phyloP scores from a whole-genome alignment of 2,888 invertebrate species.

The Atrina japonica region DNA sequence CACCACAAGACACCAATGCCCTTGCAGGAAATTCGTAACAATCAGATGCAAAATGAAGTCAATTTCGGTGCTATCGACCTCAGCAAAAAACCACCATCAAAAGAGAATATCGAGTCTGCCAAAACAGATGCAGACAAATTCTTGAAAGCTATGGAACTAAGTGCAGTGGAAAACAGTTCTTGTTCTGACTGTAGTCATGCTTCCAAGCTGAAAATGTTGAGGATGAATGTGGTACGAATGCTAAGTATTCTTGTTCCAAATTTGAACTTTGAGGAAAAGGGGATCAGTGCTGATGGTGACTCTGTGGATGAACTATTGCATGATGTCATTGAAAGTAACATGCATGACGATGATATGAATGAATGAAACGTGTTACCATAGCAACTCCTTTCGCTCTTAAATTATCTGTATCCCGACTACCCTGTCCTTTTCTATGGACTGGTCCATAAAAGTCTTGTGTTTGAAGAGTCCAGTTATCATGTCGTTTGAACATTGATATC shows the following conservation, averaged over 20 bases:
- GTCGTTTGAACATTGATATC: no score
- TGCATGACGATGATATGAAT: slow-evolving; percentile 70
- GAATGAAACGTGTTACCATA: slow-evolving; percentile 38
- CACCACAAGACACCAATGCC: slow-evolving; percentile 49
- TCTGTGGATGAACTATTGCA: slow-evolving; percentile 78
- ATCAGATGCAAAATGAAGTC: slow-evolving; percentile 54
- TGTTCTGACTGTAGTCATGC: slow-evolving; percentile 72
- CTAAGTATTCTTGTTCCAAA: slow-evolving; percentile 79
- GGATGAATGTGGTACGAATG: slow-evolving; percentile 79
- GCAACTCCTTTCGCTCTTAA: no score
- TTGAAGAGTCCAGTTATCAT: no score
- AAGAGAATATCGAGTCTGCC: slow-evolving; percentile 51
- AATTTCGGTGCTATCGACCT: slow-evolving; percentile 72
- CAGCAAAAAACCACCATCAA: slow-evolving; percentile 59
- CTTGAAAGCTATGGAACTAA: slow-evolving; percentile 43
- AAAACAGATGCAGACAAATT: slow-evolving; percentile 53
- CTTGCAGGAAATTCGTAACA: slow-evolving; percentile 62
- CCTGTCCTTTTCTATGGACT: no score
- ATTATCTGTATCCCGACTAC: neutral
- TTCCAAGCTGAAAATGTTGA: slow-evolving; percentile 73
- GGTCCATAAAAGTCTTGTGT: no score
- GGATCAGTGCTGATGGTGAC: slow-evolving; percentile 77
- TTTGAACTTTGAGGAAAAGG: slow-evolving; percentile 78
- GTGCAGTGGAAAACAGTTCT: slow-evolving; percentile 36
- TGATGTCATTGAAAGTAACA: slow-evolving; percentile 79